These are phyloP conservation scores for Leptocoma aspasia DNA, from an alignment of 2,113 vertebrate species.

Conservation along the genomic window DNA sequence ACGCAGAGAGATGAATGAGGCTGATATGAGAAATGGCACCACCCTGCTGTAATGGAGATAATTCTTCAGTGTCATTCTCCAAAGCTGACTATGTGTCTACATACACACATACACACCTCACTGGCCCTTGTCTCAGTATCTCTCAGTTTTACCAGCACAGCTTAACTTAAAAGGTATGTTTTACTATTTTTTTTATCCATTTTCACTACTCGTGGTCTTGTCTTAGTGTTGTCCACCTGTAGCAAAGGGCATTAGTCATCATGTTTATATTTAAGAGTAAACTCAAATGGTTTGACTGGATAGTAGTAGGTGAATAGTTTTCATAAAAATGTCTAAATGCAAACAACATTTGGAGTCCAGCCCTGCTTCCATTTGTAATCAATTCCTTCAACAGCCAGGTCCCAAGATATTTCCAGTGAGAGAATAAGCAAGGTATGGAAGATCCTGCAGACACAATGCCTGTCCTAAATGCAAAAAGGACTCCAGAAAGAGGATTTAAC, in stretches of 20 bases:
- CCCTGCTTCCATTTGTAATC: neutral
- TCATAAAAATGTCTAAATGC: neutral
- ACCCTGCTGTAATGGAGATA: neutral
- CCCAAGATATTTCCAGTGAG: neutral
- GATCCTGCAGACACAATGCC: neutral
- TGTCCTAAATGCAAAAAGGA: neutral
- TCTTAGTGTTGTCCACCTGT: neutral
- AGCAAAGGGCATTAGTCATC: neutral
- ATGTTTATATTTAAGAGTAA: neutral
- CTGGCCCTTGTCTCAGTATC: neutral
- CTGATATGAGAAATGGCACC: constrained; percentile 54
- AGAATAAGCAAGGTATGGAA: neutral
- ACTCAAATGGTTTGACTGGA: neutral
- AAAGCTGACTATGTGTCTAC: neutral
- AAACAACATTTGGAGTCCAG: neutral
- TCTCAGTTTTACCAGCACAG: neutral
- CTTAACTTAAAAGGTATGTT: neutral
- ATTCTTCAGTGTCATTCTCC: constrained; percentile 26
- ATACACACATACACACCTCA: neutral
- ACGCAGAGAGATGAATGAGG: constrained; percentile 29
- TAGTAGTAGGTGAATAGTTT: neutral
- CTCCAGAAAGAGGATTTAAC: neutral
- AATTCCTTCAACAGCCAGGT: neutral
- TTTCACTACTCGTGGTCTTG: neutral
- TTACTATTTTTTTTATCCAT: neutral